phyloP scores from a whole-genome alignment of 2,888 invertebrate genomes.

The Xanthia icteritia region DNA sequence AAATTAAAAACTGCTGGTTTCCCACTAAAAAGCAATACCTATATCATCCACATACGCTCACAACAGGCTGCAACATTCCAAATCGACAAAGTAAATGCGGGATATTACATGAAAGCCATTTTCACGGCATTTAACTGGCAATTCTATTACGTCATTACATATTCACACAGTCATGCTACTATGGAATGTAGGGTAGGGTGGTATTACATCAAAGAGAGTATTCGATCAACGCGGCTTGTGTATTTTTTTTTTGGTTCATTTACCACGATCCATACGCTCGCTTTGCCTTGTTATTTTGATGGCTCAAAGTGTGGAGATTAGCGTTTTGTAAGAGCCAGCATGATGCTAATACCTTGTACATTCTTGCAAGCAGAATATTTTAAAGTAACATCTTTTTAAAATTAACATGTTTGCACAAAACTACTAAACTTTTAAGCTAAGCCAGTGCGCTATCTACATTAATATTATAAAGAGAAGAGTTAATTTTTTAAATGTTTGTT shows the following conservation, averaged over 20 bases:
- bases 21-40: conserved; percentile 38
- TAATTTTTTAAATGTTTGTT: too few species aligned
- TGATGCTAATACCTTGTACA: not conserved
- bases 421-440: not conserved
- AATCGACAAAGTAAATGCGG: conserved; percentile 62
- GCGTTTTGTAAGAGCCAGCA: conserved; percentile 36
- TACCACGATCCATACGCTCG: conserved; percentile 80
- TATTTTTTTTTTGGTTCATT: conserved; percentile 85
- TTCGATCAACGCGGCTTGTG: conserved; percentile 81
- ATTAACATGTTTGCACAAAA: too few species aligned
- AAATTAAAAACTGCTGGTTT: conserved; percentile 18
- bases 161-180: conserved; percentile 84
- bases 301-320: conserved; percentile 48
- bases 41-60: conserved; percentile 39
- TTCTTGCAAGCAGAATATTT: not conserved
- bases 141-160: conserved; percentile 80
- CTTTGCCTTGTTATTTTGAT: conserved; percentile 65
- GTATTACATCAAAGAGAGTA: conserved; percentile 81
- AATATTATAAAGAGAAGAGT: too few species aligned
- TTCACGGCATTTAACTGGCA: conserved; percentile 81
- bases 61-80: conserved; percentile 59
- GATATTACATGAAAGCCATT: conserved; percentile 71
- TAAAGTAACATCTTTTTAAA: not conserved
- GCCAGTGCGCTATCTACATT: too few species aligned
- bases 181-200: conserved; percentile 71